phyloP scores from a whole-genome alignment of 2,888 invertebrate genomes.

The Folsomia manolachei region DNA sequence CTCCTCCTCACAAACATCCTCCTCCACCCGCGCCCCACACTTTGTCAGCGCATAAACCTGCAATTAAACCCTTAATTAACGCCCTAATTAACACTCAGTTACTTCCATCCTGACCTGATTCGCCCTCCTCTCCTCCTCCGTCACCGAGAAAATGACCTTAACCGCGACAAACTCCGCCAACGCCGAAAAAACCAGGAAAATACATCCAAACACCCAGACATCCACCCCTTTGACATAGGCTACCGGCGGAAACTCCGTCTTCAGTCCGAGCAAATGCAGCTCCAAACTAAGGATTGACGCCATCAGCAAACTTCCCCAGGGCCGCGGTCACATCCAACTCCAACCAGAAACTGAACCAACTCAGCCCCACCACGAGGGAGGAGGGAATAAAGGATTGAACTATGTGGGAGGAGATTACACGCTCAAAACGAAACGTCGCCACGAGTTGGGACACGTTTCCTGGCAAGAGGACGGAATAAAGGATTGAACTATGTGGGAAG shows the following conservation, averaged over 20 bases:
- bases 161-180: constrained; percentile 79
- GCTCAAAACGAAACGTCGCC: constrained; percentile 75
- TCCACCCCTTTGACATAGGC: constrained; percentile 71
- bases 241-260: constrained; percentile 78
- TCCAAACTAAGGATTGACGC: constrained; percentile 80
- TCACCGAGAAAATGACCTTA: constrained; percentile 72
- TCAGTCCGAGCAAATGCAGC: constrained; percentile 80
- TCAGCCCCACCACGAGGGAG: constrained; percentile 74
- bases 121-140: constrained; percentile 53
- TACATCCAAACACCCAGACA: constrained; percentile 72
- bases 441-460: constrained; percentile 75
- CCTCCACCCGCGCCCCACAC: too few relatives aligned
- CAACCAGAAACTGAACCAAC: constrained; percentile 85
- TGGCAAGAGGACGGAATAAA: constrained; percentile 76
- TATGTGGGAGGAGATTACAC: constrained; percentile 78
- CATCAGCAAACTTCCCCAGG: constrained; percentile 72
- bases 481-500: constrained; percentile 73
- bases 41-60: too few relatives aligned
- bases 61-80: too few relatives aligned
- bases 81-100: too few relatives aligned
- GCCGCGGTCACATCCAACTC: constrained; percentile 80
- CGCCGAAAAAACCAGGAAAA: constrained; percentile 80
- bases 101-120: constrained; percentile 16
- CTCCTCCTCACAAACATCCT: too few relatives aligned
- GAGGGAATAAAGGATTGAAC: constrained; percentile 78